Conservation (phyloP, 2,888 invertebrate species). For the Rugalucina vietnamica region DNA sequence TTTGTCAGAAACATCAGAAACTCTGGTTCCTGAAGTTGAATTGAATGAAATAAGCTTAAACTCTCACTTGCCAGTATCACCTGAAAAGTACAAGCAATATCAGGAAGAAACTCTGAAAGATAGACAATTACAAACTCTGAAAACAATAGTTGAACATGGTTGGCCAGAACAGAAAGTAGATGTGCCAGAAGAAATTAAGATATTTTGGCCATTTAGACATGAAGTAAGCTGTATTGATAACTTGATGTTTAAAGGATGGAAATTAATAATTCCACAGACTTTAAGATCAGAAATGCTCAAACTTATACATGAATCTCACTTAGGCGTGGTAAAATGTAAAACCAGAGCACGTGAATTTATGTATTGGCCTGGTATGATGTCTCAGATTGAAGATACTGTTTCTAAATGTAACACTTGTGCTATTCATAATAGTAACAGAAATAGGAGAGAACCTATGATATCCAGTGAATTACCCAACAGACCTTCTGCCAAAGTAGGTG, state of each 20-base stretch:
- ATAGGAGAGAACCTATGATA: constrained; percentile 33
- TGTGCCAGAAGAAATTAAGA: constrained; percentile 28
- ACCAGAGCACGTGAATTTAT: constrained; percentile 33
- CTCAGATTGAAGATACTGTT: constrained; percentile 34
- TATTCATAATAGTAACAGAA: constrained; percentile 24
- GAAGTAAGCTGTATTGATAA: constrained; percentile 52
- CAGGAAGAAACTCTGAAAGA: constrained; percentile 46
- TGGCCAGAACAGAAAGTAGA: constrained; percentile 47
- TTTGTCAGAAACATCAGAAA: constrained; percentile 10
- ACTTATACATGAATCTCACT: constrained; percentile 35
- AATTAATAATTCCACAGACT: constrained; percentile 20
- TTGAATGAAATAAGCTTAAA: constrained; percentile 27
- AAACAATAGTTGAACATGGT: constrained; percentile 32
- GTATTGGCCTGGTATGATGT: constrained; percentile 19
- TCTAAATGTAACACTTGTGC: constrained; percentile 39
- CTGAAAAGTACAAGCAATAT: constrained; percentile 29
- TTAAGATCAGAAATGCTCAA: constrained; percentile 39
- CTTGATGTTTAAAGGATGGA: constrained; percentile 48
- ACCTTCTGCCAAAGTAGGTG: constrained; percentile 37
- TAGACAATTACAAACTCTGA: constrained; percentile 29
- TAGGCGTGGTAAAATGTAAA: constrained; percentile 30
- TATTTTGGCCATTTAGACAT: constrained; percentile 54
- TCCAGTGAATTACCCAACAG: constrained; percentile 28
- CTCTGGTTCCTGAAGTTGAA: constrained; percentile 18
- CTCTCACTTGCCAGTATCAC: constrained; percentile 35